Percentiles rank a stretch among this genome's conserved stretches.
Conservation (phyloP, 2,113 vertebrate species). For the Calonectris borealis region DNA sequence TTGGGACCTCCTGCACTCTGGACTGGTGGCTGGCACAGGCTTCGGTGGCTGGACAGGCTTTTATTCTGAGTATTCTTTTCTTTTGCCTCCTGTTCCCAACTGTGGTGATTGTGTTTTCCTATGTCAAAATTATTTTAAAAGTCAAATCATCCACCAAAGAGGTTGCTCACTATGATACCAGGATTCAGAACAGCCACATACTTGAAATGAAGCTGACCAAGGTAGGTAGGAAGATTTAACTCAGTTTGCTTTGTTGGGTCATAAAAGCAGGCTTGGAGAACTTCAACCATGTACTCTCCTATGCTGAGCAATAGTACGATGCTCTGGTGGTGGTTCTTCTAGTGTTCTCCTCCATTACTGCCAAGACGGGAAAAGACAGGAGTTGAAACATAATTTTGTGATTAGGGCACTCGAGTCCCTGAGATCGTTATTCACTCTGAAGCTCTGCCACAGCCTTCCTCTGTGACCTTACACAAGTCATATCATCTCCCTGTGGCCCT, state of each 20-base stretch:
- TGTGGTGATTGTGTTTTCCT: slow-evolving; percentile 88
- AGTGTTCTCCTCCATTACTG: not conserved
- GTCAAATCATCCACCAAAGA: slow-evolving; percentile 92
- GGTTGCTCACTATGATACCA: slow-evolving; percentile 86
- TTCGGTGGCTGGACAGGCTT: slow-evolving; percentile 85
- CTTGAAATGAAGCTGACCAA: slow-evolving; percentile 96
- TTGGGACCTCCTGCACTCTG: slow-evolving; percentile 94
- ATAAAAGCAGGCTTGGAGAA: not conserved
- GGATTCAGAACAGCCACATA: slow-evolving; percentile 83
- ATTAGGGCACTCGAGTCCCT: not conserved
- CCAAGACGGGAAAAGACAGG: not conserved
- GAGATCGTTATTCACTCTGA: not conserved
- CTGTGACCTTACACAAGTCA: not conserved
- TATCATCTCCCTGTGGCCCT: not conserved
- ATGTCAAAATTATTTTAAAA: slow-evolving; percentile 90
- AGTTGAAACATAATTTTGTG: not conserved
- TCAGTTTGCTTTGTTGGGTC: not conserved
- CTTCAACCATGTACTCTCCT: not conserved
- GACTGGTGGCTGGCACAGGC: slow-evolving; percentile 95
- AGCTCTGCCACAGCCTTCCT: not conserved
- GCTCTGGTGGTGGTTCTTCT: not conserved
- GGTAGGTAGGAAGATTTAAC: slow-evolving; percentile 66
- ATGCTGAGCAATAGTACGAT: fast-evolving
- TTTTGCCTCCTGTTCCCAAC: slow-evolving; percentile 94
- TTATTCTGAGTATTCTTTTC: slow-evolving; percentile 90